Evolutionary conservation across 2,888 invertebrate species (phyloP).

Genomic region (Thyatira batis): DNA sequence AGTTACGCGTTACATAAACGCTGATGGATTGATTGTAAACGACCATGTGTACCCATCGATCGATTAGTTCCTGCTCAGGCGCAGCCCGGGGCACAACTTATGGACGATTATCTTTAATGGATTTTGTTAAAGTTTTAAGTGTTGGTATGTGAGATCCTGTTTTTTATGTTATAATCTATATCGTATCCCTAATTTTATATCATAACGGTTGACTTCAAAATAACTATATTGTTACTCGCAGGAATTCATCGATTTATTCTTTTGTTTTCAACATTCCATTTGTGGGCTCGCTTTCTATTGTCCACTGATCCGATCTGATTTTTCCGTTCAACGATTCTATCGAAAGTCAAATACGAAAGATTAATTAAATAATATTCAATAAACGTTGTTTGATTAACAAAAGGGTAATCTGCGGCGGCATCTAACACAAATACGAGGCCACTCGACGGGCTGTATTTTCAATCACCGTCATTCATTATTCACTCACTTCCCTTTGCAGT

Average conservation of each 20-base stretch:
- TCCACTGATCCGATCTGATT: constrained; percentile 36
- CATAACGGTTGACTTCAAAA: constrained; percentile 50
- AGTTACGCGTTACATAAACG: constrained; percentile 77
- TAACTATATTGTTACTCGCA: constrained; percentile 41
- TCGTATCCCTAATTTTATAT: constrained; percentile 59
- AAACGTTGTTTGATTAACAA: constrained; percentile 79
- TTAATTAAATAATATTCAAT: constrained; percentile 80
- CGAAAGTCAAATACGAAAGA: constrained; percentile 73
- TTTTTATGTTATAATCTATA: constrained; percentile 55
- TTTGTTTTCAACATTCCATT: constrained; percentile 30
- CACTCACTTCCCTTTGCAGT: constrained; percentile 78
- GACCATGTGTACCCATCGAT: constrained; percentile 72
- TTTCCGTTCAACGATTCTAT: constrained; percentile 44
- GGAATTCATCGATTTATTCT: constrained; percentile 21
- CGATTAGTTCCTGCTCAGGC: constrained; percentile 74
- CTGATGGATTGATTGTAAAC: constrained; percentile 81
- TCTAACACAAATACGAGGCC: constrained; percentile 76
- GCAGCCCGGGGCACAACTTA: constrained; percentile 61
- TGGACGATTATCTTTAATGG: constrained; percentile 78
- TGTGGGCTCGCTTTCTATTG: constrained; percentile 33
- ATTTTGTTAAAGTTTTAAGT: constrained; percentile 70
- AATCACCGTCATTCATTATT: constrained; percentile 80
- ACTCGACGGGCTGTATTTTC: constrained; percentile 74
- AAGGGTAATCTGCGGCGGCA: constrained; percentile 80
- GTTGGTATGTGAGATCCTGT: constrained; percentile 61